phyloP scores from a whole-genome alignment of 2,113 vertebrate genomes.

The Sinocyclocheilus anshuiensis region DNA sequence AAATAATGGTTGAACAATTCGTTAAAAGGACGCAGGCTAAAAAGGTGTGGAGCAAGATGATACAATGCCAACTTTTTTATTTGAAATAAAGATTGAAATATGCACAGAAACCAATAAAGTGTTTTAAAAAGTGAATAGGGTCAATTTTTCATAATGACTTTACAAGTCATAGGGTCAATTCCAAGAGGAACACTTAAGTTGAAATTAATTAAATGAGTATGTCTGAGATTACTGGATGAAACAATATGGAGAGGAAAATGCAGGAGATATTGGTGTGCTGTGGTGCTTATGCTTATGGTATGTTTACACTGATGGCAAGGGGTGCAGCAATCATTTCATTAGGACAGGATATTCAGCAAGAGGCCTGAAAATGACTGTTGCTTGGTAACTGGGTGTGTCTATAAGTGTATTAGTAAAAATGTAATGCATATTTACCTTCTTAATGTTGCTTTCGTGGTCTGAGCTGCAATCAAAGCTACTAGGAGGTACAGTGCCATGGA shows the following conservation, averaged over 20 bases:
- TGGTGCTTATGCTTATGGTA: neutral
- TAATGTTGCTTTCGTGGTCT: slow-evolving; percentile 72
- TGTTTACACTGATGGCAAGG: neutral
- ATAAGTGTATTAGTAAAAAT: neutral
- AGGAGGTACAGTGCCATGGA: slow-evolving; percentile 70
- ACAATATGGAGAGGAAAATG: neutral
- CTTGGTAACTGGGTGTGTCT: neutral
- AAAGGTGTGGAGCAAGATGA: no score
- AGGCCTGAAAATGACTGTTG: neutral
- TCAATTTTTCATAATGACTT: neutral
- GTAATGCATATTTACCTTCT: slow-evolving; percentile 70
- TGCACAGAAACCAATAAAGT: no score
- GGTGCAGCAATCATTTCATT: neutral
- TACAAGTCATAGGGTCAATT: neutral
- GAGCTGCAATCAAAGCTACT: slow-evolving; percentile 69
- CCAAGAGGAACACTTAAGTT: neutral
- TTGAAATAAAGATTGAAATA: no score
- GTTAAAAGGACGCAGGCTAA: neutral
- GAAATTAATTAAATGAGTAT: neutral
- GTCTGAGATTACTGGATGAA: neutral
- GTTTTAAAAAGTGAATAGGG: no score
- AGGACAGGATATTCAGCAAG: neutral
- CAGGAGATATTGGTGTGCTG: neutral
- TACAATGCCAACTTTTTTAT: no score
- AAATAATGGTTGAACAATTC: no score